phyloP scores from a whole-genome alignment of 2,113 vertebrate species.

The Antechinus stuartii region DNA sequence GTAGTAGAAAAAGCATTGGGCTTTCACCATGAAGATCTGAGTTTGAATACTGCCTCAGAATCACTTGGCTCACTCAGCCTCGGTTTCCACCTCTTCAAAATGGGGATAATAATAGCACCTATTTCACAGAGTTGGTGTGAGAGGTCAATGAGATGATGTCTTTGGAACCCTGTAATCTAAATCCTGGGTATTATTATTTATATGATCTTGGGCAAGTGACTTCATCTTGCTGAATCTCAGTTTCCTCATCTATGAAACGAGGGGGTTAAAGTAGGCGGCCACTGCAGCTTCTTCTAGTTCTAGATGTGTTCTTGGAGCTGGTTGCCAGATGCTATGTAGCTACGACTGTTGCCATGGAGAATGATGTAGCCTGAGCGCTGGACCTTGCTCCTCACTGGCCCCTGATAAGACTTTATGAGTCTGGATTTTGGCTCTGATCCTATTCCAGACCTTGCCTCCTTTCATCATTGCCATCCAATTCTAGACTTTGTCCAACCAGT shows the following conservation, averaged over 20 bases:
- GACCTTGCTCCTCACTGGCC: not conserved
- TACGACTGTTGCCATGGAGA: not conserved
- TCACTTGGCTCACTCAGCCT: not conserved
- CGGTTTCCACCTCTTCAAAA: not conserved
- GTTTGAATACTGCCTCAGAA: not conserved
- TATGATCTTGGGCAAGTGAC: not conserved
- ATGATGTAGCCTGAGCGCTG: not conserved
- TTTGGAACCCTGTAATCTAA: not conserved
- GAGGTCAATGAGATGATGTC: not conserved
- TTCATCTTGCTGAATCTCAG: not conserved
- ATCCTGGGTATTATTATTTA: not conserved
- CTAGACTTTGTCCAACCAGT: not conserved
- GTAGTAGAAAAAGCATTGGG: not conserved
- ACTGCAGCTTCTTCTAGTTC: not conserved
- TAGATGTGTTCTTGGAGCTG: not conserved
- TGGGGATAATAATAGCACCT: not conserved
- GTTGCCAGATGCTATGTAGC: not conserved
- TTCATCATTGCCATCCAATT: not conserved
- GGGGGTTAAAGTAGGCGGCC: not conserved
- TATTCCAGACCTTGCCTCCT: not conserved
- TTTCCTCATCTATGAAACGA: not conserved
- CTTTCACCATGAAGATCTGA: not conserved
- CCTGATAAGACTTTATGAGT: not conserved
- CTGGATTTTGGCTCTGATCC: not conserved
- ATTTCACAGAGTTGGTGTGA: not conserved